Evolutionary conservation across 1,140 invertebrate species (phyloP).

Genomic region (Sitodiplosis mosellana): DNA sequence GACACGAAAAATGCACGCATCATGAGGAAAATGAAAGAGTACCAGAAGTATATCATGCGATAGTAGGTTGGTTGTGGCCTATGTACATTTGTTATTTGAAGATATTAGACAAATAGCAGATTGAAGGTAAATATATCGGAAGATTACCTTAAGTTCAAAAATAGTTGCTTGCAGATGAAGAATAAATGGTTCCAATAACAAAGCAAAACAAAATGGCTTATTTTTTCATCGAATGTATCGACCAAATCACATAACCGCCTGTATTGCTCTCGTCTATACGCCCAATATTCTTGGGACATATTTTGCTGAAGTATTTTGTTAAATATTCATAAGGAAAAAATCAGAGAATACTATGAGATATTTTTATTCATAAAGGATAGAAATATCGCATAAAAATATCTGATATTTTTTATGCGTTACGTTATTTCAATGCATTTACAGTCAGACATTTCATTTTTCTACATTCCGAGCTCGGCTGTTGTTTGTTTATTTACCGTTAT

Average conservation of each 20-base stretch:
- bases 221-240: constrained; percentile 27
- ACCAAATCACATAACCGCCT: constrained; percentile 29
- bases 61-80: constrained; percentile 16
- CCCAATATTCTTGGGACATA: constrained; percentile 21
- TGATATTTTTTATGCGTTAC: too few species aligned
- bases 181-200: constrained; percentile 44
- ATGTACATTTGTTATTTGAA: neutral
- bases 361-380: too few species aligned
- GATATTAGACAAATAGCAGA: too few species aligned
- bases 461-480: too few species aligned
- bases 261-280: constrained; percentile 30
- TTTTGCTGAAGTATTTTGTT: too few species aligned
- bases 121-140: too few species aligned
- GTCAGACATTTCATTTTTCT: too few species aligned
- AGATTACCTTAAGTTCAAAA: constrained; percentile 28
- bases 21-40: constrained; percentile 38
- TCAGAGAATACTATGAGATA: too few species aligned
- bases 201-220: constrained; percentile 35
- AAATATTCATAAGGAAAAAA: too few species aligned
- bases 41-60: constrained; percentile 34
- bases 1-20: constrained; percentile 35
- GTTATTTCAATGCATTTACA: too few species aligned
- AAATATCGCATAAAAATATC: too few species aligned
- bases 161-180: constrained; percentile 44
- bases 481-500: too few species aligned